Conservation (phyloP, 2,797 vertebrate species). For the Zalophus californianus region DNA sequence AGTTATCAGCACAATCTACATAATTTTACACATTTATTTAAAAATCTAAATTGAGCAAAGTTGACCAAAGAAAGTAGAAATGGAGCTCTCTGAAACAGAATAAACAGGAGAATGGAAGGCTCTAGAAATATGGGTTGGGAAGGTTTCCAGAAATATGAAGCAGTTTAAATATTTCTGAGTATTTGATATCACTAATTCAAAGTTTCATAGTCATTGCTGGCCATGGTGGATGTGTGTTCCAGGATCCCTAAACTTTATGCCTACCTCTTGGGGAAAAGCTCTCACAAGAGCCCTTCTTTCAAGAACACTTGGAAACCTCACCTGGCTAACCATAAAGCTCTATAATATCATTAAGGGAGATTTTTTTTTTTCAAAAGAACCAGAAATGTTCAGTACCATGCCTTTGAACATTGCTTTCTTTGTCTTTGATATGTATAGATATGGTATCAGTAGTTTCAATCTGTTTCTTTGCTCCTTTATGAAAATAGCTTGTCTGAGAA, state of each 20-base stretch:
- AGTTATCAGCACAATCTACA: neutral
- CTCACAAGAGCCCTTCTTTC: neutral
- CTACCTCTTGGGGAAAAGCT: neutral
- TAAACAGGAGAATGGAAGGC: neutral
- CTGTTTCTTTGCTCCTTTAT: slow-evolving; percentile 51
- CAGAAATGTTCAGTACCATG: neutral
- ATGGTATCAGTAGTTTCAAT: neutral
- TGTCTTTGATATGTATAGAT: neutral
- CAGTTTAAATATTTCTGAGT: neutral
- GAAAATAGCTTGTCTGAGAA: slow-evolving; percentile 44
- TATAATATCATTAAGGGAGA: neutral
- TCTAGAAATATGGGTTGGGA: neutral
- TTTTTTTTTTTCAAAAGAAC: neutral
- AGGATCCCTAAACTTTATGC: neutral
- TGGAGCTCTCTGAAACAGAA: neutral
- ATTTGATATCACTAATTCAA: neutral
- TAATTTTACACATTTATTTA: slow-evolving; percentile 4
- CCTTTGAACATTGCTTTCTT: neutral
- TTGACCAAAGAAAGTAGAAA: neutral
- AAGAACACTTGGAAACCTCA: neutral
- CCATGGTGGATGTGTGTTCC: rapidly evolving
- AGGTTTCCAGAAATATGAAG: neutral
- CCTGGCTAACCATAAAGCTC: neutral
- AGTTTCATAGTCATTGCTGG: neutral
- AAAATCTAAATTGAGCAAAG: slow-evolving; percentile 18